phyloP scores from a whole-genome alignment of 2,797 vertebrate genomes.

The Sylvilagus floridanus region DNA sequence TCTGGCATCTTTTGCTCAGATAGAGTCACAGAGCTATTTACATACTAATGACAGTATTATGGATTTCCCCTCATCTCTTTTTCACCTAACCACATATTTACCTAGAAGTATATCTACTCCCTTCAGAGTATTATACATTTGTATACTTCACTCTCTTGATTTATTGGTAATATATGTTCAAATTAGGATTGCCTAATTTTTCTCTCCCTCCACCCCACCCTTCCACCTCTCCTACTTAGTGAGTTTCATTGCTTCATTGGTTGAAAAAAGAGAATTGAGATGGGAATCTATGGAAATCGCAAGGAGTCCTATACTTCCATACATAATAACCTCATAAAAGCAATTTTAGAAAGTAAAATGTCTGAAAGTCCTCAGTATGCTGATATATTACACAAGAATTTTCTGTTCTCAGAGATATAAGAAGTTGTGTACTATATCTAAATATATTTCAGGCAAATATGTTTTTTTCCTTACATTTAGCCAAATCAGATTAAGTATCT shows the following conservation, averaged over 20 bases:
- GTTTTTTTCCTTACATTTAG: background rate
- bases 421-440: background rate
- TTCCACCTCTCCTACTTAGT: background rate
- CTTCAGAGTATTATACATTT: background rate
- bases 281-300: background rate
- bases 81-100: background rate
- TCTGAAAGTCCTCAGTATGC: background rate
- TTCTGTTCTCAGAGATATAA: background rate
- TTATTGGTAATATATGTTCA: background rate
- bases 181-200: background rate
- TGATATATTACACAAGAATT: background rate
- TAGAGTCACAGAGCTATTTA: background rate
- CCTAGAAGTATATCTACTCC: background rate
- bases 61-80: background rate
- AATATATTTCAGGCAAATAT: background rate
- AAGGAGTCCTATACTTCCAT: background rate
- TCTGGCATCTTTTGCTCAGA: background rate
- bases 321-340: background rate
- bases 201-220: background rate
- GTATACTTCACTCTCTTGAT: background rate
- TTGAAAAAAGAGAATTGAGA: constrained; percentile 13
- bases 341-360: constrained; percentile 1
- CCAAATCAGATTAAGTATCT: background rate
- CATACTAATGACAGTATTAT: background rate
- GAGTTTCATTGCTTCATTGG: background rate